Percentiles rank a stretch among this genome's conserved stretches.
These are phyloP conservation scores for Melanaphis sacchari DNA, from an alignment of 1,140 invertebrate genomes.

Conservation along the genomic window DNA sequence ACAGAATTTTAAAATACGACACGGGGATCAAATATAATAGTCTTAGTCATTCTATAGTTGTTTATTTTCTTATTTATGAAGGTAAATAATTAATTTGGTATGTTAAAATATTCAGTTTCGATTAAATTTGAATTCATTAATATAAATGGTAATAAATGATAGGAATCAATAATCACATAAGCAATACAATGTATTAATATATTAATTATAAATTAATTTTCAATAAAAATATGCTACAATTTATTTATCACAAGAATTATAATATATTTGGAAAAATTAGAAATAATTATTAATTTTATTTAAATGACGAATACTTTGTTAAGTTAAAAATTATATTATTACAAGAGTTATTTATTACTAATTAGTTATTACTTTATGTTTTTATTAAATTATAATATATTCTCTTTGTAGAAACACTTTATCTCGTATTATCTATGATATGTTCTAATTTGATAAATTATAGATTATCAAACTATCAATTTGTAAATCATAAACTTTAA, in stretches of 20 bases:
- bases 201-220: too few species aligned
- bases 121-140: neutral
- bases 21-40: neutral
- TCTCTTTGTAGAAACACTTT: neutral
- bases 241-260: too few species aligned
- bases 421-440: neutral
- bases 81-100: neutral
- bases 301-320: neutral
- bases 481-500: neutral
- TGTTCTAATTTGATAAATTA: neutral
- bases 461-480: neutral
- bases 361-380: neutral
- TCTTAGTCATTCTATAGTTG: neutral
- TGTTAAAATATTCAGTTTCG: neutral
- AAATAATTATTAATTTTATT: neutral
- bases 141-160: neutral
- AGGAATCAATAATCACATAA: neutral
- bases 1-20: neutral
- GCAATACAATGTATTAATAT: neutral
- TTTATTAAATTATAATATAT: neutral
- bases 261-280: neutral
- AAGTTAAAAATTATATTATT: neutral
- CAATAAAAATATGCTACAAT: neutral
- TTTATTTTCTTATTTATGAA: neutral
- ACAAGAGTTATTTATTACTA: neutral